These are phyloP conservation scores for Nanorana parkeri DNA, from an alignment of 2,113 vertebrate genomes.

Conservation along the genomic window DNA sequence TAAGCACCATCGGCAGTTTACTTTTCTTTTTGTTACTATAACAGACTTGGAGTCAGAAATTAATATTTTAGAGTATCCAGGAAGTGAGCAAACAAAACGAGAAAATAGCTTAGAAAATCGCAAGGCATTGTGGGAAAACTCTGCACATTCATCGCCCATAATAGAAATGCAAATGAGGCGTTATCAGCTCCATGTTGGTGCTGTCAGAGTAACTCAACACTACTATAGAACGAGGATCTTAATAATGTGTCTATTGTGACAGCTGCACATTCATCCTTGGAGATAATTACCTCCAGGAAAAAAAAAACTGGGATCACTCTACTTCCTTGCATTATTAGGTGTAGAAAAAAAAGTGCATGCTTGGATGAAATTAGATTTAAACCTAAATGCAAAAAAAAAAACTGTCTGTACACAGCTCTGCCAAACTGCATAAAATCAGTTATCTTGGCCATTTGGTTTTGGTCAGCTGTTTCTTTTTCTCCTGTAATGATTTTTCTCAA, in stretches of 20 bases:
- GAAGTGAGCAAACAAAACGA: conserved; percentile 37
- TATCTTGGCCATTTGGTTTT: neutral
- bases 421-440: conserved; percentile 4
- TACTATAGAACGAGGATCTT: conserved; percentile 30
- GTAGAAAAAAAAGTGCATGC: conserved; percentile 18
- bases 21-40: neutral
- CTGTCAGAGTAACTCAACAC: conserved; percentile 48
- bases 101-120: conserved; percentile 18
- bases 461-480: neutral
- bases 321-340: conserved; percentile 22
- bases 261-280: conserved; percentile 24
- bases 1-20: no score
- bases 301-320: conserved; percentile 4
- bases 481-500: neutral
- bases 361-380: conserved; percentile 20
- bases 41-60: neutral
- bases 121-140: conserved; percentile 29
- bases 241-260: conserved; percentile 51
- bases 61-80: neutral
- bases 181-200: conserved; percentile 45
- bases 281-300: conserved; percentile 40
- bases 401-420: neutral
- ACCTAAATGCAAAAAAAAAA: conserved; percentile 11
- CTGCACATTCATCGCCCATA: conserved; percentile 37
- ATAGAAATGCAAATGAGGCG: conserved; percentile 47